These are phyloP conservation scores for Yponomeuta cagnagella DNA, from an alignment of 2,888 invertebrate genomes.

Conservation along the genomic window DNA sequence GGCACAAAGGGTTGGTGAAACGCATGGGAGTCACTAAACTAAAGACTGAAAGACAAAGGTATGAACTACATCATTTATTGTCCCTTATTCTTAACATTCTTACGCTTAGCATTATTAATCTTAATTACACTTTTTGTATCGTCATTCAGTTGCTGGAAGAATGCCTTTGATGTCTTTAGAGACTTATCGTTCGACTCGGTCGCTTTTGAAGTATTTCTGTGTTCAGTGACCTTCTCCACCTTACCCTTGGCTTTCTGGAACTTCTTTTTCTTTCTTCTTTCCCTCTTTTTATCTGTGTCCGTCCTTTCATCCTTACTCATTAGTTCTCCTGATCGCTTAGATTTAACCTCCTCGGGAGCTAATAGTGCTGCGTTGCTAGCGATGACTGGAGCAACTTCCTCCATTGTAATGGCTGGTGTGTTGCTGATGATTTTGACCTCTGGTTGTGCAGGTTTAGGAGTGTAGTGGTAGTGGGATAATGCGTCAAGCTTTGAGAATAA, in stretches of 20 bases:
- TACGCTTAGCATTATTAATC: conserved; percentile 37
- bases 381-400: conserved; percentile 96
- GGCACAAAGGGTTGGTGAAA: too few species aligned
- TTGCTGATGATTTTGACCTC: conserved; percentile 95
- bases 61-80: conserved; percentile 24
- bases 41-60: too few species aligned
- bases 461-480: conserved; percentile 94
- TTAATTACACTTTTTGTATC: conserved; percentile 69
- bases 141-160: conserved; percentile 91
- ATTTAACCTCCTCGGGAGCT: conserved; percentile 94
- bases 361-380: conserved; percentile 88
- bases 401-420: conserved; percentile 92
- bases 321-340: conserved; percentile 72
- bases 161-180: conserved; percentile 82
- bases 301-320: conserved; percentile 87
- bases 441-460: conserved; percentile 89
- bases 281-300: conserved; percentile 91
- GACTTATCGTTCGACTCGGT: conserved; percentile 75
- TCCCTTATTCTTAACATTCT: conserved; percentile 48
- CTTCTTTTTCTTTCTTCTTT: conserved; percentile 89
- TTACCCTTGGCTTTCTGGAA: conserved; percentile 77
- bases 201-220: conserved; percentile 75
- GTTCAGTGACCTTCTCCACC: conserved; percentile 57
- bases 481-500: conserved; percentile 93
- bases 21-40: too few species aligned